A percentile compares a stretch with the other conserved stretches of the same genome.
Conservation (phyloP, 1,140 invertebrate species). For the Drosophila rufa region DNA sequence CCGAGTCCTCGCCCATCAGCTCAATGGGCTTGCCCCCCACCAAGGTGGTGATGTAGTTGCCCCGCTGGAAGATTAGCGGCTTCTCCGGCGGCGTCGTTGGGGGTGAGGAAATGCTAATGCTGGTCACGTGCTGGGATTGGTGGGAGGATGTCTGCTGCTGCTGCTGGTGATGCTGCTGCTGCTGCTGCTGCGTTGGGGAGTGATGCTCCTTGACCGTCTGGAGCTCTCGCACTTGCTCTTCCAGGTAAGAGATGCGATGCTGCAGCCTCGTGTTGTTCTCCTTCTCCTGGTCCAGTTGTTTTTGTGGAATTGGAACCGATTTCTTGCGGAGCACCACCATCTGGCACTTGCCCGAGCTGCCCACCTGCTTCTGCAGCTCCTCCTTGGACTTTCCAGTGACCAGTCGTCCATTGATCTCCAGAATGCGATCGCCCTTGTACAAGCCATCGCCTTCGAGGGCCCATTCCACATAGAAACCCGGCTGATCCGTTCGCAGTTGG, state of each 20-base stretch:
- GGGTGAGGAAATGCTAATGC: conserved; percentile 84
- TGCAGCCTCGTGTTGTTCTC: conserved; percentile 93
- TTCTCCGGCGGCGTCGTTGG: conserved; percentile 76
- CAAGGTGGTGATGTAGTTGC: conserved; percentile 84
- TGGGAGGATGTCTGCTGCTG: conserved; percentile 41
- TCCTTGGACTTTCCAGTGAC: conserved; percentile 89
- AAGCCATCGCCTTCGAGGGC: conserved; percentile 90
- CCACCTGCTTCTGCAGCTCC: conserved; percentile 87
- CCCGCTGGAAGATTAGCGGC: conserved; percentile 79
- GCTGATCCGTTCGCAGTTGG: conserved; percentile 86
- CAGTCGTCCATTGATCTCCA: conserved; percentile 93
- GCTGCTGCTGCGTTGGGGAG: conserved; percentile 7
- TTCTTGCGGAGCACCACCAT: conserved; percentile 87
- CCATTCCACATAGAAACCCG: conserved; percentile 91
- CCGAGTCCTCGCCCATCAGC: conserved; percentile 55
- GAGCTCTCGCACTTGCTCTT: conserved; percentile 93
- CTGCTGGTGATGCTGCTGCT: conserved; percentile 24
- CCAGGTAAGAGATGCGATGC: conserved; percentile 94
- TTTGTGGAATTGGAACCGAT: conserved; percentile 67
- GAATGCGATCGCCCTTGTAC: conserved; percentile 91
- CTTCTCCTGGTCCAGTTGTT: conserved; percentile 85
- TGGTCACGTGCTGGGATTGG: conserved; percentile 77
- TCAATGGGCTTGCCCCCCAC: conserved; percentile 84
- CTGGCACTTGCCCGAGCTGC: conserved; percentile 84
- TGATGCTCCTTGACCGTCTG: conserved; percentile 84